Evolutionary conservation across 2,888 invertebrate species (phyloP), one percentile per base, ranked within the genome.

Genomic region (Agrotis segetum): DNA sequence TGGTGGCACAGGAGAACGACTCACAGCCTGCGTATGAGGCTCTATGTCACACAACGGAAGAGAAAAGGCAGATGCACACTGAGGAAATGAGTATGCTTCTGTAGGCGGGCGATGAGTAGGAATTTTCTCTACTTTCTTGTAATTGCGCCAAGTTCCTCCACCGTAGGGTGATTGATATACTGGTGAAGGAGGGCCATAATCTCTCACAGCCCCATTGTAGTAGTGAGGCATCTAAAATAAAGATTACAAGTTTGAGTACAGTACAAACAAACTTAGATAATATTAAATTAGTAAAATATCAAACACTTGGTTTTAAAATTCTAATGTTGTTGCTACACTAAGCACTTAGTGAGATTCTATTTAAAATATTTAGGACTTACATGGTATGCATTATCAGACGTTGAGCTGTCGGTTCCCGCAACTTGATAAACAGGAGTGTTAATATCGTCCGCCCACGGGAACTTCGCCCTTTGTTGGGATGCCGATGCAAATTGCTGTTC

Each of bases 111-210:
- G 85, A 74, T 88, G 88, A 6, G 86, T 80, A 0, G 86, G 84
- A 19, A 90, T 74, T 79, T 92, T 93, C n/a, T 93, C 92, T 34
- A 84, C 88, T 71, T 92, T 95, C 77, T 92, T 93, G 62, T 93
- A 94, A 83, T 87, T 92, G 3, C 81, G 88, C 94, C 95, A 96
- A 65, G 94, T 94, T 7, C 93, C 94, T 60, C 89, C 90, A 52
- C 88, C 90, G 83, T 96, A 96, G n/a, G 96, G 96, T 3, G 94
- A 90, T 83, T 96, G 96, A 82, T 96, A 96, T 0, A 96, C 93
- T 16, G 96, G 96, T 1, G 96, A 96, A 14, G 95, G 93, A 6
- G 96, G 92, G 0, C 95, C 94, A 85, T 91, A 95, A 24, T 95
- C 92, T 81, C 92, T 92, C 9, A 88, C 72, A 58, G 91, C 87